Evolutionary conservation across 2,888 invertebrate species (phyloP), one percentile per base, ranked within the genome.

Genomic region (Spodoptera littoralis): DNA sequence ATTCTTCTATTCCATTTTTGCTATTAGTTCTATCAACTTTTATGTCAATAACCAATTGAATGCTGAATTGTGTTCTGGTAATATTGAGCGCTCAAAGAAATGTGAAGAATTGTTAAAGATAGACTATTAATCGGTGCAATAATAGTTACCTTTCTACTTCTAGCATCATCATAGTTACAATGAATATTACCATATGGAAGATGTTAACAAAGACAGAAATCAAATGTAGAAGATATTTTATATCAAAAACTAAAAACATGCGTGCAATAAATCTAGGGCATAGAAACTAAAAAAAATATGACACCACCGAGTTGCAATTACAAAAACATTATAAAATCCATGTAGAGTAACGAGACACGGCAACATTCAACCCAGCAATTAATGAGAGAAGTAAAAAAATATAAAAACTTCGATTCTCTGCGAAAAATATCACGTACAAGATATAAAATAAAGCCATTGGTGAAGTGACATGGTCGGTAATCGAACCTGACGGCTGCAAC

Each of bases 361-460:
- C 62, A 71, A 67, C 73, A 77, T 77, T 53, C 69, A 60, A 68
- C 68, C 59, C 65, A 44, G 57, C 60, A 77, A 81, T 82, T 81
- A 83, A 79, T 68, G 72, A 79, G 68, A 76, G 65, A 60, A 78
- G 61, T 76, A 84, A 86, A 85, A 81, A 68, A 80, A 60, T 0
- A 73, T 73, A 80, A 76, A 81, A 85, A 81, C 76, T 68, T 57
- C 82, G 80, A 30, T 79, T 80, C 82, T 64, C 80, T 76, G 85
- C 82, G 85, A 83, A 87, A 86, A 88, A 89, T 90, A 90, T 92
- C 88, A 83, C 86, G 81, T 80, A 88, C 84, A 85, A 84, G 86
- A 87, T 89, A 88, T 89, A 85, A 90, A 89, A 93, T 93, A 92
- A 92, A 92, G 92, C 90, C 84, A 86, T 91, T 84, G 83, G 79